phyloP scores from a whole-genome alignment of 2,797 vertebrate species.

The Rhabdophis nuchalis region DNA sequence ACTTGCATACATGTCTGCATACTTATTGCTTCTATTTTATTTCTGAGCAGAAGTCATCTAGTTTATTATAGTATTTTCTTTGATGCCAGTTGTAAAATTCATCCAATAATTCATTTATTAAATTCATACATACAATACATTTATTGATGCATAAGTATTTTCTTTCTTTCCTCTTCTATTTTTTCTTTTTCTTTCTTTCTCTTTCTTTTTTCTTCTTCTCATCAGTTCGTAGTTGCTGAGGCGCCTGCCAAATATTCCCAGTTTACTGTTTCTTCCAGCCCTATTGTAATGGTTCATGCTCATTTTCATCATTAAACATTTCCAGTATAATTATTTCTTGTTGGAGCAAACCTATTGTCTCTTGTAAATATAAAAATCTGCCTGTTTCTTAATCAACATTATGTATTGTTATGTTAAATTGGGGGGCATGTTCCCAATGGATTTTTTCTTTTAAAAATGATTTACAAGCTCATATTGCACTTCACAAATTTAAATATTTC shows the following conservation, averaged over 20 bases:
- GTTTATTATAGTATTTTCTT: neutral
- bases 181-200: no score
- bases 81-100: neutral
- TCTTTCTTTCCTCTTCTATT: neutral
- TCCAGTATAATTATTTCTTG: neutral
- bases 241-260: neutral
- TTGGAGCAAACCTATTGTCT: neutral
- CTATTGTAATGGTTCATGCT: neutral
- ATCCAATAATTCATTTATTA: neutral
- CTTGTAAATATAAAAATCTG: neutral
- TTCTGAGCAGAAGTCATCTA: neutral
- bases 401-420: neutral
- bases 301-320: neutral
- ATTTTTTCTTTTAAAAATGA: neutral
- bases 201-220: neutral
- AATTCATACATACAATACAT: neutral
- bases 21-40: neutral
- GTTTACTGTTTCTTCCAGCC: neutral
- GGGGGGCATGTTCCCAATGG: neutral
- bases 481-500: neutral
- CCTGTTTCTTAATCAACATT: neutral
- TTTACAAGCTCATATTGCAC: neutral
- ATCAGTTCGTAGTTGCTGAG: neutral
- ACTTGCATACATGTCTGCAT: slow-evolving; percentile 9
- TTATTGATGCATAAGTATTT: neutral